These are phyloP conservation scores for Hirundichthys speculiger DNA, from an alignment of 2,113 vertebrate species.

Conservation along the genomic window DNA sequence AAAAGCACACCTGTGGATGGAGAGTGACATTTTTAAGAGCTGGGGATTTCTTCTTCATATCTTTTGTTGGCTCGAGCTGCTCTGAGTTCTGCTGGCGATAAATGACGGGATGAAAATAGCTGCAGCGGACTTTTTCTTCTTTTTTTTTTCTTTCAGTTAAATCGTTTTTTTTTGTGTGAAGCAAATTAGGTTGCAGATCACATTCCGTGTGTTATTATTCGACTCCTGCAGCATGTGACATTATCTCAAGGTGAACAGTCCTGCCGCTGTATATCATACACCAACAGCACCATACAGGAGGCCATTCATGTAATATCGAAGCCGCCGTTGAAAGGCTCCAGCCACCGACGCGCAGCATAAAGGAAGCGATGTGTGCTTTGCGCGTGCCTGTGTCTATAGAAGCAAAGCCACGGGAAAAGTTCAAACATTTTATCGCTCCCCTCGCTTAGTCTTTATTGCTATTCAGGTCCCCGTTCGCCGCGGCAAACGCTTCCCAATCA, in stretches of 20 bases:
- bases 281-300: constrained; percentile 9
- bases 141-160: constrained; percentile 1
- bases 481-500: constrained; percentile 30
- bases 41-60: constrained; percentile 14
- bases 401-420: constrained; percentile 8
- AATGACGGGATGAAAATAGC: constrained; percentile 32
- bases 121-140: neutral
- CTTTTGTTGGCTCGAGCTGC: neutral
- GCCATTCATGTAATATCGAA: constrained; percentile 1
- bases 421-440: constrained; percentile 14
- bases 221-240: constrained; percentile 17
- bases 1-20: constrained; percentile 9
- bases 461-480: constrained; percentile 22
- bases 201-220: constrained; percentile 42
- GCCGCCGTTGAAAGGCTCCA: neutral
- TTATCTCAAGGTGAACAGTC: constrained; percentile 50
- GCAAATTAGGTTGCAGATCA: constrained; percentile 32
- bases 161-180: constrained; percentile 1
- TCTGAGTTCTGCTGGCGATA: constrained; percentile 11
- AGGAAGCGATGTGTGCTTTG: constrained; percentile 4
- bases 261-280: constrained; percentile 17
- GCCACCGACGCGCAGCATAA: neutral
- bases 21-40: constrained; percentile 26
- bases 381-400: constrained; percentile 1
- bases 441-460: constrained; percentile 8